Evolutionary conservation across 1,140 invertebrate species (phyloP), one percentile per base, ranked within the genome.

Genomic region (Lepidurus packardi): DNA sequence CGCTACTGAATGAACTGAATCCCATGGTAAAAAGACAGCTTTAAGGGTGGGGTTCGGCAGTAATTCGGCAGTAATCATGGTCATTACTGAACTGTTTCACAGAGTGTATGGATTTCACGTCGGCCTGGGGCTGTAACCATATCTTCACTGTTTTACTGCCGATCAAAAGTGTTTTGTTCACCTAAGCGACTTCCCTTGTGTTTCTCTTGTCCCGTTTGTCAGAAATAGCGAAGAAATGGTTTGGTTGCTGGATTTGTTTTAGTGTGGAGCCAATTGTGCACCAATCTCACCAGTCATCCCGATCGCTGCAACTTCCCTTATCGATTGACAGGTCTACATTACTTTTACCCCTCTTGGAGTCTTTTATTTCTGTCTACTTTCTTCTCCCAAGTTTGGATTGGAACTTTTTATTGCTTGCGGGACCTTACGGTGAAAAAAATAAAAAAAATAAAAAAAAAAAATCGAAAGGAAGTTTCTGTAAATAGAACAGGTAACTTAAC

Each of bases 261-360:
- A 65, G 34, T 34, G 34, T n/a, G n/a, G 10, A 65, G 53, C 21
- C 21, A 13, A 21, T 65, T 1, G 21, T 9, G 21, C 53, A 4
- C 53, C 13, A 65, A 47, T 47, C 45, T 16, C 2, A 10, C 45
- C 16, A 11, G 45, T 47, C 45, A 47, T 47, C 45, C 16, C 45
- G 45, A 21, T 65, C 53, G 53, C 21, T 65, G 21, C 16, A 65
- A 65, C 53, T 13, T 65, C 53, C 53, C 9, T 21, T 65, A 65
- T 65, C 53, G 53, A 65, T 65, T 65, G 53, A 65, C 53, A 65
- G 53, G 53, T 65, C 53, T 65, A 21, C 53, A 65, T 34, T 34
- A 4, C 34, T 34, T 34, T 4, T 34, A 34, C 34, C 34, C 2
- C 34, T 34, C 25, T 1, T 25, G 25, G 25, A 65, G 45, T 65